Conservation (phyloP, 2,113 vertebrate species). For the Limanda limanda region DNA sequence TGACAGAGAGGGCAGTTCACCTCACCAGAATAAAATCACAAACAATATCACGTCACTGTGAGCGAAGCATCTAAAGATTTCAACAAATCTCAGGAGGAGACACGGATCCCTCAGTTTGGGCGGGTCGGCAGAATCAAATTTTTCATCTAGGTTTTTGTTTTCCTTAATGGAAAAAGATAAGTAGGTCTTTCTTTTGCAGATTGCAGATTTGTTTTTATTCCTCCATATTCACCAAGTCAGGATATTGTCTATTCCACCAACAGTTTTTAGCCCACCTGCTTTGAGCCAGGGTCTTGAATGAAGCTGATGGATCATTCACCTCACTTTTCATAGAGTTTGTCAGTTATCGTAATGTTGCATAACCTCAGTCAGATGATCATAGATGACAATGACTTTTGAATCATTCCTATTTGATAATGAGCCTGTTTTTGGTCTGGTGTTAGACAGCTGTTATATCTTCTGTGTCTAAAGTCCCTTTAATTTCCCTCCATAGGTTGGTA, state of each 20-base stretch:
- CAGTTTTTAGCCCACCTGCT: too few species aligned
- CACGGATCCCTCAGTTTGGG: too few species aligned
- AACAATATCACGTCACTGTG: too few species aligned
- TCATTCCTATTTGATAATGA: neutral
- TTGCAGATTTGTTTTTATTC: neutral
- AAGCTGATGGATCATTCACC: too few species aligned
- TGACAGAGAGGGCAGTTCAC: neutral
- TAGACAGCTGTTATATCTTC: neutral
- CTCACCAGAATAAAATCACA: constrained; percentile 1
- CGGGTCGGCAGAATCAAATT: too few species aligned
- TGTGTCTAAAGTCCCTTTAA: neutral
- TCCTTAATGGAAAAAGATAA: neutral
- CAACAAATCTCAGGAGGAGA: neutral
- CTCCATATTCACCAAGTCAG: neutral
- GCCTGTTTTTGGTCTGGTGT: neutral
- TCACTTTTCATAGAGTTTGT: too few species aligned
- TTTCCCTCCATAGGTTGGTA: neutral
- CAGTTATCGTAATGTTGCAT: too few species aligned
- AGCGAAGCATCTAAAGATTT: constrained; percentile 7
- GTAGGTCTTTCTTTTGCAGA: neutral
- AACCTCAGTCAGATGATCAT: too few species aligned
- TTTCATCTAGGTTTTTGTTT: neutral
- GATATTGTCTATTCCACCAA: neutral
- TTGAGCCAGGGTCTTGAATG: too few species aligned
- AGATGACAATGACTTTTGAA: neutral